phyloP scores from a whole-genome alignment of 1,140 invertebrate genomes.

The Drosophila baimaii region DNA sequence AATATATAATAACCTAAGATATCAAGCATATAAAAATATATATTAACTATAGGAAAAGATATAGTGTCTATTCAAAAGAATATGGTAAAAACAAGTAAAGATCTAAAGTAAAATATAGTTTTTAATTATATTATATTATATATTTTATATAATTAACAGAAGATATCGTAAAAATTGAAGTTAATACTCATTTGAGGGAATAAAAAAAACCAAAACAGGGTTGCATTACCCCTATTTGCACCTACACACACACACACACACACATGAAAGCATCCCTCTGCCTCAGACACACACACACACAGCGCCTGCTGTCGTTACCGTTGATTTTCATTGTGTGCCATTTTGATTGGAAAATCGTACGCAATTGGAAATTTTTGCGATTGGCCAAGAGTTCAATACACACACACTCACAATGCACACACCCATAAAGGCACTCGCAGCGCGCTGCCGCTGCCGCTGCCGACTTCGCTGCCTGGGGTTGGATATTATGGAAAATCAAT shows the following conservation, averaged over 20 bases:
- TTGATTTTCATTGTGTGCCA: conserved; percentile 59
- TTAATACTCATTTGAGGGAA: no score
- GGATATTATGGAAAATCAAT: conserved; percentile 81
- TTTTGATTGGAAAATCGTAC: conserved; percentile 83
- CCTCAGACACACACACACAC: not conserved
- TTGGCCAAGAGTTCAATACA: conserved; percentile 77
- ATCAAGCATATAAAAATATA: not conserved
- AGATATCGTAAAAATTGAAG: not conserved
- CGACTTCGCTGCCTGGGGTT: conserved; percentile 43
- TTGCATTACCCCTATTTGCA: conserved; percentile 1
- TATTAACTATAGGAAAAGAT: not conserved
- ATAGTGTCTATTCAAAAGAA: not conserved
- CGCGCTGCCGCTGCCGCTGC: conserved; percentile 24
- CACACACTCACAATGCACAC: conserved; percentile 34
- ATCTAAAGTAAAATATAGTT: not conserved
- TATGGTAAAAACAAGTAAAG: not conserved
- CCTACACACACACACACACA: not conserved
- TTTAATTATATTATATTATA: no score
- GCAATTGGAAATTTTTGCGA: conserved; percentile 81
- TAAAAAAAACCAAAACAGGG: not conserved
- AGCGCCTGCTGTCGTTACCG: conserved; percentile 6
- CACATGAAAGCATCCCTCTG: conserved; percentile 26
- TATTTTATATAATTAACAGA: no score
- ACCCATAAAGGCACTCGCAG: conserved; percentile 12
- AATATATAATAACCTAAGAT: not conserved